Base-by-base conservation (phyloP, 2,797 vertebrate genomes). In the Catostomus latipinnis region DNA sequence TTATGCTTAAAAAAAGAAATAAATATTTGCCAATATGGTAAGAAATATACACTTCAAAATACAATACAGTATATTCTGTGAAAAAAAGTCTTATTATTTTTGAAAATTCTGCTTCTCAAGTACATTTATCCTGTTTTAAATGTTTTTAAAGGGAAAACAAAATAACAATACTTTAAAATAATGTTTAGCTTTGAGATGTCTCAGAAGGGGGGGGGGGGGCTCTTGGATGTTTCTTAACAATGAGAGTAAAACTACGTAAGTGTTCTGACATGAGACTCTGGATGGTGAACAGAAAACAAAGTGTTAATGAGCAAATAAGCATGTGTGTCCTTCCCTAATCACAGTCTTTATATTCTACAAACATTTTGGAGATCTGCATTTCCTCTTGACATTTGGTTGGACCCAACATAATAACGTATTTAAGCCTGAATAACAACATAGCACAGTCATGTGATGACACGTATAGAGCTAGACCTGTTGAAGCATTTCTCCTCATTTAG, bases 361-460 rank as follows among this genome's bases (percentile, higher is more conserved):
- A 13, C 1, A 1, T 54, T 62, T 34, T 62, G 50, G 10, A 53
- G 12, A 46, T 62, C 8, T 63, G 12, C 43, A 74, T 81, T 67
- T 54, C 22, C 49, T 68, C 7, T 77, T 18, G 67, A 73, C 62
- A 54, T 83, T 75, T 65, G 16, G 71, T 58, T 74, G 14, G 61
- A 82, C 82, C 83, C 50, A 60, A 69, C 68, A 83, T 83, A 83
- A 45, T 6, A 76, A 84, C 83, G 85, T 81, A 90, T 66, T 83
- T 81, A 60, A 83, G 78, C 83, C 83, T 75, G 80, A 81, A 73
- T 85, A 81, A 74, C 86, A 76, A 67, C 81, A 87, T 81, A 71
- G 74, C 81, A 60, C 67, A 87, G 80, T 88, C 86, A 83, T 81
- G 84, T 91, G 87, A 83, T 80, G 80, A 90, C 88, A 90, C 53